Conservation (phyloP, 2,888 invertebrate species). For the Lepidochitona cinerea region DNA sequence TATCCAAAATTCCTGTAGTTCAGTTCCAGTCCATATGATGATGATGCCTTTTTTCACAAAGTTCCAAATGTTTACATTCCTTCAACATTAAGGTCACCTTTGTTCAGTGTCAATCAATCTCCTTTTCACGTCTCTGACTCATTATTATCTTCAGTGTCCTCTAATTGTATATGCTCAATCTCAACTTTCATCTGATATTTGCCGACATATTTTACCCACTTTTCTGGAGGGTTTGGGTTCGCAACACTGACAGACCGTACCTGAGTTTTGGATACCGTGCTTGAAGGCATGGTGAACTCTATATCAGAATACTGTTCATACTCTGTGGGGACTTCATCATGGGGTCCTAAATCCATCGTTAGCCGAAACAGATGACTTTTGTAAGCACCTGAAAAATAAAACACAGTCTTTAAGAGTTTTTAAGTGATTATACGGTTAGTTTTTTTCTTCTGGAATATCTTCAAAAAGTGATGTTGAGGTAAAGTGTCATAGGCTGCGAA, state of each 20-base stretch:
- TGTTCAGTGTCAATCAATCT: neutral
- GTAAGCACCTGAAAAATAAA: conserved; percentile 85
- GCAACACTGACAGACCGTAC: conserved; percentile 83
- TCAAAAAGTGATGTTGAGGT: too few species aligned
- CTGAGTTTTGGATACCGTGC: conserved; percentile 91
- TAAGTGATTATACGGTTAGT: too few species aligned
- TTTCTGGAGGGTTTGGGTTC: conserved; percentile 88
- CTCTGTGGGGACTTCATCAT: conserved; percentile 96
- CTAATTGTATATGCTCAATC: conserved; percentile 48
- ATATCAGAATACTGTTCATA: conserved; percentile 90
- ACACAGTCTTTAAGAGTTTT: too few species aligned
- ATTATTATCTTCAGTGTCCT: neutral
- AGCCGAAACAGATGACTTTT: conserved; percentile 97
- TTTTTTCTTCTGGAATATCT: too few species aligned
- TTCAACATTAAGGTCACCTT: neutral
- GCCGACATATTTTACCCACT: conserved; percentile 96
- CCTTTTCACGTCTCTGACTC: neutral
- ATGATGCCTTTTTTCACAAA: too few species aligned
- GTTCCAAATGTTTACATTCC: too few species aligned
- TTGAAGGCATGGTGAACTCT: conserved; percentile 96
- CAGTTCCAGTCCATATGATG: too few species aligned
- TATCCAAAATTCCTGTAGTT: too few species aligned
- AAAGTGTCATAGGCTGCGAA: too few species aligned
- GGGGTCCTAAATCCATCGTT: conserved; percentile 94
- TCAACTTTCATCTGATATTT: conserved; percentile 79